Conservation (phyloP, 2,797 vertebrate genomes). For the Heteromormyrus szaboi region DNA sequence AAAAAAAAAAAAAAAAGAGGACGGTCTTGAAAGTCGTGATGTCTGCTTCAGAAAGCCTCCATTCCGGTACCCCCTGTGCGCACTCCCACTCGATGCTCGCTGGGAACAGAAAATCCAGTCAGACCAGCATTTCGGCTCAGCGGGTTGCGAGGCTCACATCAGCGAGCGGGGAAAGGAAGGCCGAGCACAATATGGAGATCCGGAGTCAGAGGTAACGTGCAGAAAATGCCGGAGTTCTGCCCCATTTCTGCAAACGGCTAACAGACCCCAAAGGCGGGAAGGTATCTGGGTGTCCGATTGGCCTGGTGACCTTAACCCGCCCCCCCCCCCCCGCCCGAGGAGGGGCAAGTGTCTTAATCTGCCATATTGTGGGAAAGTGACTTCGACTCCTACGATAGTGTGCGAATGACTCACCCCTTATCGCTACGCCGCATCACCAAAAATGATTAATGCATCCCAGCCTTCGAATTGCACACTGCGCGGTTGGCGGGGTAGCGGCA, state of each 20-base stretch:
- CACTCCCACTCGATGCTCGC: constrained; percentile 12
- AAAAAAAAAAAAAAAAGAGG: not conserved
- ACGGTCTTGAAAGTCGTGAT: not conserved
- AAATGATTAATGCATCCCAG: not conserved
- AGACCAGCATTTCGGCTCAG: not conserved
- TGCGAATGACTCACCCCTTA: not conserved
- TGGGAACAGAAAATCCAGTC: constrained; percentile 11
- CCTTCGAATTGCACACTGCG: not conserved
- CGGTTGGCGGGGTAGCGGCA: not conserved
- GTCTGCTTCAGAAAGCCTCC: not conserved
- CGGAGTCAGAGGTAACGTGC: not conserved
- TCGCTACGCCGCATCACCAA: not conserved
- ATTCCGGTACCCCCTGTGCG: not conserved
- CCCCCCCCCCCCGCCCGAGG: no score
- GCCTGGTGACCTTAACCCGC: not conserved
- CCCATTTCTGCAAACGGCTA: not conserved
- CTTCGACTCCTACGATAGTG: not conserved
- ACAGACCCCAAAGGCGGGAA: not conserved
- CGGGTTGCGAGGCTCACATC: not conserved
- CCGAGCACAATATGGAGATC: not conserved
- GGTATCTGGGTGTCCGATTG: not conserved
- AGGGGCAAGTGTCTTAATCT: not conserved
- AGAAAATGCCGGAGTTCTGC: not conserved
- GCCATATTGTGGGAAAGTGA: not conserved
- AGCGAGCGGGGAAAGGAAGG: not conserved